Evolutionary conservation across 2,113 vertebrate species (phyloP), one percentile per base, ranked within the genome.

Genomic region (Choloepus hoffmanni): DNA sequence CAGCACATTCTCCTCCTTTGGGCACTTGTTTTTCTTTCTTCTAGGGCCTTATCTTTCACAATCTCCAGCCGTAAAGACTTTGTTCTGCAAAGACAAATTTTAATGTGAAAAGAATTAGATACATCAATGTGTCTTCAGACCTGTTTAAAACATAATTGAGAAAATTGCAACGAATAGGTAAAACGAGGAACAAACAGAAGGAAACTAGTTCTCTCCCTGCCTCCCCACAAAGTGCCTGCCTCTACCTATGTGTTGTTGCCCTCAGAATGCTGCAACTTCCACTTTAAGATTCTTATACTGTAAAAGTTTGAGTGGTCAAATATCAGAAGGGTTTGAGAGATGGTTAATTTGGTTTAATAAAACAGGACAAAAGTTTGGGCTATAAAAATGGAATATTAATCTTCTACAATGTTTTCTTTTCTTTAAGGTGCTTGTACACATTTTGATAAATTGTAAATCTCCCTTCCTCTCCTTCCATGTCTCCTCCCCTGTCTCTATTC

Each of bases 41-140:
- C 26, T 77, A 14, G 48, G 73, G 50, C 43, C 10, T 16, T 15
- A n/a, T 23, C 21, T 43, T 79, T n/a, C 24, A 62, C 40, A 50
- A 36, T 73, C 33, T 13, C 73, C 16, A 85, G n/a, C 67, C 74
- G 48, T 53, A 58, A 18, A 58, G 85, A 90, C 85, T 96, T 93
- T 73, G 78, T 72, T 93, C 58, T 85, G 58, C 50, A 74, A 85
- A 97, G 62, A 93, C 72, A 92, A 30, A 92, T 93, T 67, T 85
- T 73, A 92, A 74, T 88, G 77, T 63, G 60, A 93, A 76, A 96
- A 70, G 33, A 88, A 74, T 2, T 74, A 92, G 83, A 67, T 76
- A 28, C 58, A 76, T 84, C 63, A 84, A 1, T 68, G 60, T 36
- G 68, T 53, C 78, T 92, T 95, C 68, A 83, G 36, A 76, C 33